Evolutionary conservation across 2,113 vertebrate genomes (phyloP).

Genomic region (Myrmecophaga tridactyla): DNA sequence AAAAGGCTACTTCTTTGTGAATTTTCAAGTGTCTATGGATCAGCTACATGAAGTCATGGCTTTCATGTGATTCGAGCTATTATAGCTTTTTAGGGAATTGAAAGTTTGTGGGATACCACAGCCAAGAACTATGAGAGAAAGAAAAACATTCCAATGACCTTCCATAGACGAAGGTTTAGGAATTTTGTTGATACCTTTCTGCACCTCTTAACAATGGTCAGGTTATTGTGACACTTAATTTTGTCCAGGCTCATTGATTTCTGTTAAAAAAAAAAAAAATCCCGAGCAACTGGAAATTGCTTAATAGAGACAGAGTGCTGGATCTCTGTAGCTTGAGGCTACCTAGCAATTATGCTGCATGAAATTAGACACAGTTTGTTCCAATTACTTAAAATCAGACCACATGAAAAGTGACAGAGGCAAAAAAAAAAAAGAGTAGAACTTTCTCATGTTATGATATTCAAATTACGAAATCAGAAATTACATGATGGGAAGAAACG

Average conservation of each 20-base stretch:
- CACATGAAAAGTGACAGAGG: slow-evolving; percentile 87
- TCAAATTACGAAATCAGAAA: slow-evolving; percentile 78
- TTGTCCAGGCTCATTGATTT: slow-evolving; percentile 80
- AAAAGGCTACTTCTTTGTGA: slow-evolving; percentile 76
- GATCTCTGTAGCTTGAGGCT: slow-evolving; percentile 85
- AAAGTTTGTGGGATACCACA: slow-evolving; percentile 76
- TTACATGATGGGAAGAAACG: slow-evolving; percentile 64
- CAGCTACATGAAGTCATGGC: slow-evolving; percentile 78
- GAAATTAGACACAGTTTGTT: slow-evolving; percentile 91
- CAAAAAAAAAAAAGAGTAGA: slow-evolving; percentile 74
- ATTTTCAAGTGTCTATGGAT: slow-evolving; percentile 75
- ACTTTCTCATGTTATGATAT: slow-evolving; percentile 78
- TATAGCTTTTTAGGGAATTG: slow-evolving; percentile 79
- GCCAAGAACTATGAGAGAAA: slow-evolving; percentile 64
- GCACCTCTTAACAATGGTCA: slow-evolving; percentile 74
- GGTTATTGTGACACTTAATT: slow-evolving; percentile 83
- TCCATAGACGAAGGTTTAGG: slow-evolving; percentile 58
- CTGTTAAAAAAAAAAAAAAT: slow-evolving; percentile 78
- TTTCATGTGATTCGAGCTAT: slow-evolving; percentile 85
- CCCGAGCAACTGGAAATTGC: slow-evolving; percentile 86
- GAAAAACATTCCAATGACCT: slow-evolving; percentile 72
- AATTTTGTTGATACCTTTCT: slow-evolving; percentile 75
- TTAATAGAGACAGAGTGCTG: slow-evolving; percentile 85
- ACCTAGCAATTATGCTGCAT: slow-evolving; percentile 87
- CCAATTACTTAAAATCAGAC: slow-evolving; percentile 90